Percentiles rank a stretch among this genome's conserved stretches.
Evolutionary conservation across 2,797 vertebrate species (phyloP).

Genomic region (Toxotes lorentzi): DNA sequence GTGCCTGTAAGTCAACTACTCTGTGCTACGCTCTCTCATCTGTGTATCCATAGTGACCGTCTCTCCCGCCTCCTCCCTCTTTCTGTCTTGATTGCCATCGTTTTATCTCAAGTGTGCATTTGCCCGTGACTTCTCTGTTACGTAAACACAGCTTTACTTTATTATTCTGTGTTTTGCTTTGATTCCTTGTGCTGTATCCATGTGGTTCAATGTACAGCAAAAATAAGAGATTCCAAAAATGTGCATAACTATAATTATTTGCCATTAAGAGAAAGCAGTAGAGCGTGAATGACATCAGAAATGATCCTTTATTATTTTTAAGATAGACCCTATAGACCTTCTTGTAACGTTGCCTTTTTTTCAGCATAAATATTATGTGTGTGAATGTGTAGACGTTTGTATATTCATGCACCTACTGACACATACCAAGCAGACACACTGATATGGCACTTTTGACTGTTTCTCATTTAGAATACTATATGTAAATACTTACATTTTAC

Average conservation of each 20-base stretch:
- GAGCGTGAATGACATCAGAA: not conserved
- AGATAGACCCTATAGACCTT: not conserved
- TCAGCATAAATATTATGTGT: not conserved
- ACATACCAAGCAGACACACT: not conserved
- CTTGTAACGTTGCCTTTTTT: not conserved
- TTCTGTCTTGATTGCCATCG: conserved; percentile 9
- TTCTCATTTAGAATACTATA: not conserved
- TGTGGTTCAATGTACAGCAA: conserved; percentile 6
- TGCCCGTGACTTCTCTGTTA: conserved; percentile 18
- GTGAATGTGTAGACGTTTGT: not conserved
- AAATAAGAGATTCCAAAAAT: not conserved
- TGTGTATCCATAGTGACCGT: conserved; percentile 49
- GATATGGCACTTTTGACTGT: not conserved
- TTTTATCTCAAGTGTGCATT: conserved; percentile 36
- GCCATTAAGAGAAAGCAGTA: not conserved
- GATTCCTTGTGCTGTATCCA: not conserved
- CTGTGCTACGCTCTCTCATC: conserved; percentile 45
- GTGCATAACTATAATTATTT: not conserved
- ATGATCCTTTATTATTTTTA: not conserved
- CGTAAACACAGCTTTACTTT: conserved; percentile 13
- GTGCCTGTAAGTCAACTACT: conserved; percentile 96
- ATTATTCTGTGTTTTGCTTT: not conserved
- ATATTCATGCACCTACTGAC: not conserved
- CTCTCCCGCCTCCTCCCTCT: not conserved
- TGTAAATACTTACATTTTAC: not conserved